Evolutionary conservation across 2,888 invertebrate species (phyloP).

Genomic region (Gortyna flavago): DNA sequence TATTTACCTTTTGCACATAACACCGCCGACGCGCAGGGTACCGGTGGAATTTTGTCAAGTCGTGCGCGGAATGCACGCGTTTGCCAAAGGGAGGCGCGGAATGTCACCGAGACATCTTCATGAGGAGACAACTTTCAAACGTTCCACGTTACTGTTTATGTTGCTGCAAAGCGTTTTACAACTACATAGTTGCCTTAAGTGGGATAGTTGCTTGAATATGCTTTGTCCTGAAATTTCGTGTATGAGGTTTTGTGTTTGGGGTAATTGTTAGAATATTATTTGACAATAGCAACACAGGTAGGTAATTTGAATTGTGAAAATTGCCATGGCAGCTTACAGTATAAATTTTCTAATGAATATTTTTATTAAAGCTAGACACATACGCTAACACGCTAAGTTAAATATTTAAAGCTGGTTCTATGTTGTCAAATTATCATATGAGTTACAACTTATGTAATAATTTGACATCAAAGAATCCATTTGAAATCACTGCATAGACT

Average conservation of each 20-base stretch:
- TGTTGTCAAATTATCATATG: neutral
- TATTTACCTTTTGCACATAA: conserved; percentile 78
- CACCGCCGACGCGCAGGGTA: conserved; percentile 51
- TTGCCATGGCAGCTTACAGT: no score
- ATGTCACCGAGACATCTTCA: conserved; percentile 86
- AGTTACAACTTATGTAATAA: neutral
- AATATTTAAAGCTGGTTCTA: neutral
- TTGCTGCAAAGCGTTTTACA: conserved; percentile 58
- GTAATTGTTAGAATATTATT: conserved; percentile 1
- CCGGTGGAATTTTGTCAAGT: conserved; percentile 78
- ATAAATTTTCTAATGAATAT: neutral
- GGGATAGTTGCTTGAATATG: conserved; percentile 51
- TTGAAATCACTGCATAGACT: neutral
- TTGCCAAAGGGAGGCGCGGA: conserved; percentile 79
- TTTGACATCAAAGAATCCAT: neutral
- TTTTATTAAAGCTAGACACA: neutral
- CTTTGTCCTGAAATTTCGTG: conserved; percentile 23
- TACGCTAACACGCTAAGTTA: neutral
- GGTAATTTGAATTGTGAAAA: neutral
- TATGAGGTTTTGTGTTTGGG: neutral
- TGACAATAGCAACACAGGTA: neutral
- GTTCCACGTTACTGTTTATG: conserved; percentile 73
- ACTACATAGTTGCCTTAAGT: conserved; percentile 55
- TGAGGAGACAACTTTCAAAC: conserved; percentile 80
- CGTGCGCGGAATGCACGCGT: conserved; percentile 81